Conservation (phyloP, 1,140 invertebrate species). For the Argopecten irradians region DNA sequence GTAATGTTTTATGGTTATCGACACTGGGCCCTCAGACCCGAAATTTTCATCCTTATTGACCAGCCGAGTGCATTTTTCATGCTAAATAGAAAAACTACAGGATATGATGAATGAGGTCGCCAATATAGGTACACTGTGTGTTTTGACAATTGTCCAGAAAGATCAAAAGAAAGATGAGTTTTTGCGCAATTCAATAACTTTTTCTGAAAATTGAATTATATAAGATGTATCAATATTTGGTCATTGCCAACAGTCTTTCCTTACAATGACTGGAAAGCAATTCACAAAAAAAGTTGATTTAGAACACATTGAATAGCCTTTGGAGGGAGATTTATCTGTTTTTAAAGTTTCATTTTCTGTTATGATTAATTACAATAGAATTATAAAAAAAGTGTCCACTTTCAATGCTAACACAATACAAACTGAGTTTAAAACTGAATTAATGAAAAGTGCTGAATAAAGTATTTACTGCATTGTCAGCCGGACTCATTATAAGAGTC, state of each 20-base stretch:
- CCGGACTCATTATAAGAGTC: background rate
- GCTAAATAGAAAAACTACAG: conserved; percentile 23
- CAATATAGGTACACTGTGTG: background rate
- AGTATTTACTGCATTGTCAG: no score
- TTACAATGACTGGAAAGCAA: background rate
- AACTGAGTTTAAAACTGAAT: no score
- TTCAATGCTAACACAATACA: no score
- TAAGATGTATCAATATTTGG: background rate
- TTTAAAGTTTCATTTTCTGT: no score
- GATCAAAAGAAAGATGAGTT: background rate
- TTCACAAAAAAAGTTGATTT: background rate
- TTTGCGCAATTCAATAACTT: background rate
- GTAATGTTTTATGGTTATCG: conserved; percentile 17
- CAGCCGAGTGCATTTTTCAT: conserved; percentile 13
- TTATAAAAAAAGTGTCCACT: no score
- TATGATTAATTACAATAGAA: no score
- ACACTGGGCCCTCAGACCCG: background rate
- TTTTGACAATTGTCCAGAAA: conserved; percentile 17
- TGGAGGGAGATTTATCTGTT: no score
- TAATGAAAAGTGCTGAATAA: no score
- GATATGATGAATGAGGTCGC: background rate
- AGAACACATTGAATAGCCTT: no score
- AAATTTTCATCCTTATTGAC: background rate
- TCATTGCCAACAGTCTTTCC: background rate
- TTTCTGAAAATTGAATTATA: conserved; percentile 23